A percentile compares a stretch with the other conserved stretches of the same genome.
Conservation (phyloP, 1,140 invertebrate genomes). For the Adelges cooleyi region DNA sequence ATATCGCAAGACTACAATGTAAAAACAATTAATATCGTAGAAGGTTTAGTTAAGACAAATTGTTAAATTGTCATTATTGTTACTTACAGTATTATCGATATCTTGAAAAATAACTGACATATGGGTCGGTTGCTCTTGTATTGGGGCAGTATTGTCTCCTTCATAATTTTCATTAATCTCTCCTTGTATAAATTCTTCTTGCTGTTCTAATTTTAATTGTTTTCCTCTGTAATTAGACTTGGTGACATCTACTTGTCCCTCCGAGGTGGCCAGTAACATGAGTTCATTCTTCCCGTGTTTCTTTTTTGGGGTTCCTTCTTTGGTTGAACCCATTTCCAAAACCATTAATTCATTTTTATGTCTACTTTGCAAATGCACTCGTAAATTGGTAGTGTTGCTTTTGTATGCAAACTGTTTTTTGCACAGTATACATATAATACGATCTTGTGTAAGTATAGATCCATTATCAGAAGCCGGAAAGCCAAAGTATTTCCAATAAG, state of each 20-base stretch:
- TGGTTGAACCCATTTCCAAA: constrained; percentile 37
- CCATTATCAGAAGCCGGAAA: constrained; percentile 50
- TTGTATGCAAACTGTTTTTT: constrained; percentile 51
- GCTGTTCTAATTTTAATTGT: not conserved
- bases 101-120: constrained; percentile 14
- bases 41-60: too few relatives aligned
- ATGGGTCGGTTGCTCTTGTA: not conserved
- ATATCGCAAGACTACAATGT: not conserved
- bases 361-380: constrained; percentile 51
- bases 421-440: constrained; percentile 50
- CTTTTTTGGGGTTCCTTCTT: constrained; percentile 10
- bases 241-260: constrained; percentile 18
- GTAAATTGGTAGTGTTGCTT: constrained; percentile 50
- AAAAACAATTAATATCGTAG: not conserved
- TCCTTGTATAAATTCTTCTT: constrained; percentile 10
- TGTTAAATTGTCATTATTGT: not conserved
- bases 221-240: not conserved
- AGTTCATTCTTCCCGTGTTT: constrained; percentile 14
- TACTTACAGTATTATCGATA: constrained; percentile 9
- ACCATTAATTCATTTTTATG: constrained; percentile 43
- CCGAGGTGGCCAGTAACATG: constrained; percentile 13
- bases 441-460: constrained; percentile 49
- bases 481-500: constrained; percentile 54
- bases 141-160: not conserved
- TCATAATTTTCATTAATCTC: constrained; percentile 4